Evolutionary conservation across 2,113 vertebrate genomes (phyloP), one percentile per base, ranked within the genome.

Genomic region (Solenodon paradoxus): DNA sequence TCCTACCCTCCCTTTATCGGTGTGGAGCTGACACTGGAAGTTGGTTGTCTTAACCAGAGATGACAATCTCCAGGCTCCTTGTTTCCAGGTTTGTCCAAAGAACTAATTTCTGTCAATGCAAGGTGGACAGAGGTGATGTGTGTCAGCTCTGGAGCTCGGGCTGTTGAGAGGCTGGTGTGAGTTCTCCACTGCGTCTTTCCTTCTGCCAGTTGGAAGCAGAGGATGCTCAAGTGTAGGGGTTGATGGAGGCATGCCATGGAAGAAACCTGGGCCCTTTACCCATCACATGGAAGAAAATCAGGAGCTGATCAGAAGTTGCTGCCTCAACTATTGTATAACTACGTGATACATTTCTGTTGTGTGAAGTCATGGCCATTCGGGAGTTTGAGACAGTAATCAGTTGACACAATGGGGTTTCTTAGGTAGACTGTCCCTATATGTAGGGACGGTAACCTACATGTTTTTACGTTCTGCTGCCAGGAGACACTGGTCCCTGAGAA

Each of bases 121-220:
- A 16, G 11, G 19, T 35, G 55, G 47, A 8, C 2, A 1, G 49
- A 40, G 19, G 35, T 42, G 1, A 13, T 24, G 2, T 3, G 6
- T 57, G 26, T 24, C 5, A 4, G 3, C 72, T 66, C 32, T 55
- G 72, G 75, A 83, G 61, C 6, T 24, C 1, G 0, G 35, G 11
- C 7, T 35, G 61, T 42, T 55, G 64, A 49, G 26, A 74, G 49
- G n/a, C 12, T 1, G 1, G 28, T 45, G n/a, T 32, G 49, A 75
- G 24, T 80, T 90, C 71, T 79, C 38, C 9, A 9, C 15, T 68
- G 9, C 45, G 2, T 85, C 38, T 63, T 38, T 38, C 19, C 9
- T 13, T 30, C n/a, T 28, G 26, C 11, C 10, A 38, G 9, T 7
- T 69, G 38, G 49, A 19, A 81, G 42, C 87, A 69, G 81, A 26